Evolutionary conservation across 2,113 vertebrate genomes (phyloP).

Genomic region (Halcyon senegalensis): DNA sequence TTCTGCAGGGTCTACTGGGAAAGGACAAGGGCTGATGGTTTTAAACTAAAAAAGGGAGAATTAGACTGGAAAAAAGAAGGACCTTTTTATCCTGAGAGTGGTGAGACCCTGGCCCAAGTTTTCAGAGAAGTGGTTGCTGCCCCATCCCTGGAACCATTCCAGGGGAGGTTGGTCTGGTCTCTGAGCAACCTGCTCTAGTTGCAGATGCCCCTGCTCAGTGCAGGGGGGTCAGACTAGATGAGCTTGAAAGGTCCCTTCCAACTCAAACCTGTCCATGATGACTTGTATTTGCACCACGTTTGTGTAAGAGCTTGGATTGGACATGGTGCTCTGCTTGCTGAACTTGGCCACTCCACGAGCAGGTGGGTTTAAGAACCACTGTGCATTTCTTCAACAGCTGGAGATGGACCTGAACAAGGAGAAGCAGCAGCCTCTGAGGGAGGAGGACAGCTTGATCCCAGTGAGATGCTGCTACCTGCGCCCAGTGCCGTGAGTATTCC

Average conservation of each 20-base stretch:
- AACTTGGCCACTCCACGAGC: not conserved
- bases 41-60: too few relatives aligned
- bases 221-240: not conserved
- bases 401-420: slow-evolving; percentile 91
- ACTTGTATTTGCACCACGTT: not conserved
- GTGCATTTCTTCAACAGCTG: slow-evolving; percentile 64
- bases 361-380: not conserved
- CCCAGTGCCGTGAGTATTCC: slow-evolving; percentile 82
- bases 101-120: too few relatives aligned
- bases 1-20: too few relatives aligned
- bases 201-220: too few relatives aligned
- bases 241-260: not conserved
- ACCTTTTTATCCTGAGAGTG: too few relatives aligned
- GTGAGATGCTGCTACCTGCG: slow-evolving; percentile 88
- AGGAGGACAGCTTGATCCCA: slow-evolving; percentile 85
- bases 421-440: slow-evolving; percentile 84
- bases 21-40: too few relatives aligned
- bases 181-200: too few relatives aligned
- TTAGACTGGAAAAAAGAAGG: too few relatives aligned
- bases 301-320: not conserved
- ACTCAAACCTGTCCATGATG: too few relatives aligned
- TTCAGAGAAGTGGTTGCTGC: too few relatives aligned
- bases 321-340: not conserved
- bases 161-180: too few relatives aligned
- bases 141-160: too few relatives aligned